phyloP scores from a whole-genome alignment of 2,888 invertebrate species.

The Luperina nickerlii region DNA sequence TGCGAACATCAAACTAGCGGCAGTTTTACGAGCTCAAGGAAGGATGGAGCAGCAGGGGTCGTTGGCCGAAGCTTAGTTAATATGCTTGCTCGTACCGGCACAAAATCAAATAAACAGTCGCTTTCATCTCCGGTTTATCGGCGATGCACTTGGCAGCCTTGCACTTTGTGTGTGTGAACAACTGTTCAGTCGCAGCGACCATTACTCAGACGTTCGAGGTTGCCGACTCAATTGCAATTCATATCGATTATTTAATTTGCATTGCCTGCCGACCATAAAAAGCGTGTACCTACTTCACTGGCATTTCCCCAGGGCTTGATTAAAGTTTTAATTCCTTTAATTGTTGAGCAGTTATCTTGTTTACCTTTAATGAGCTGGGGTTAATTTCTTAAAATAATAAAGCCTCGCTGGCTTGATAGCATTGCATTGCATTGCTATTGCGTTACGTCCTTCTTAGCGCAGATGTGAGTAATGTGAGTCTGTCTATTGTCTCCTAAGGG shows the following conservation, averaged over 20 bases:
- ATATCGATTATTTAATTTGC: slow-evolving; percentile 76
- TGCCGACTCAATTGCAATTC: slow-evolving; percentile 79
- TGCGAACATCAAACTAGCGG: slow-evolving; percentile 68
- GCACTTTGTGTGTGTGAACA: slow-evolving; percentile 82
- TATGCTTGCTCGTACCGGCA: slow-evolving; percentile 80
- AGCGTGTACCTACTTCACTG: slow-evolving; percentile 39
- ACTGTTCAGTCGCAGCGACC: slow-evolving; percentile 77
- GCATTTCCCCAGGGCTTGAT: slow-evolving; percentile 47
- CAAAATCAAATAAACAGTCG: slow-evolving; percentile 89
- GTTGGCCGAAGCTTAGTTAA: slow-evolving; percentile 81
- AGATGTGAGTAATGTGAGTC: slow-evolving; percentile 32
- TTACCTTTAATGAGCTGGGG: slow-evolving; percentile 54
- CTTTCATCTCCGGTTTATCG: slow-evolving; percentile 88
- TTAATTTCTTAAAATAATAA: slow-evolving; percentile 51
- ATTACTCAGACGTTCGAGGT: slow-evolving; percentile 81
- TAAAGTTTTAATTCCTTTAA: slow-evolving; percentile 58
- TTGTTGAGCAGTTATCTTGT: slow-evolving; percentile 48
- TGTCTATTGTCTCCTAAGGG: slow-evolving; percentile 49
- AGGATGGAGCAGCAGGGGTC: slow-evolving; percentile 75
- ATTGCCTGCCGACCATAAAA: slow-evolving; percentile 59
- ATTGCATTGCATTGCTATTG: slow-evolving; percentile 48
- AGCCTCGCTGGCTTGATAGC: slow-evolving; percentile 30
- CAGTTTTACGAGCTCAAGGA: slow-evolving; percentile 75
- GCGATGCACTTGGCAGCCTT: slow-evolving; percentile 87
- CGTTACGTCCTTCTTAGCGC: slow-evolving; percentile 30